Evolutionary conservation across 2,888 invertebrate genomes (phyloP), one percentile per base, ranked within the genome.

Genomic region (Philhelius pedissequus): DNA sequence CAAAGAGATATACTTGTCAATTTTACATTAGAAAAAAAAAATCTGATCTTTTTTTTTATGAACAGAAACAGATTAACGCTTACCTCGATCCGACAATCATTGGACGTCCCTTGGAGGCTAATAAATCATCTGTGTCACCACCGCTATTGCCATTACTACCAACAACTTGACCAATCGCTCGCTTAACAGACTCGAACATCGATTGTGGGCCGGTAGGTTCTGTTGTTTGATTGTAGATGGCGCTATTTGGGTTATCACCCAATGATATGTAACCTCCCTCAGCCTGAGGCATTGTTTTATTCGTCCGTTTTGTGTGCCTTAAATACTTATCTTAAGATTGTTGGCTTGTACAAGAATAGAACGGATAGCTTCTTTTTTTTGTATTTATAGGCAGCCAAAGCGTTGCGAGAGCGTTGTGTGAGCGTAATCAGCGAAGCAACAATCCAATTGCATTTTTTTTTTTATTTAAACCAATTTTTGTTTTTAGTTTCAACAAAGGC

Each of bases 141-240:
- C 86, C 30, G 54, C 64, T 58, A 74, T 87, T 88, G 66, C 86
- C 86, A 80, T 86, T 86, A 81, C 90, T 89, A 87, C 91, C 91
- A 88, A 92, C 91, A 86, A 91, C 91, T 87, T 91, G 91, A 76
- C 91, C 91, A 86, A 92, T 90, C 8, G 89, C 92, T 84, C 91
- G 89, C 87, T 91, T 91, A 73, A 92, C 88, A 74, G 91, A 90
- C 86, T 90, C 91, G 83, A 91, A 91, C 13, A 92, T 91, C 71
- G 92, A 91, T 82, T 89, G 89, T 75, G 92, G 89, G 60, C 90
- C 90, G 56, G 90, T 89, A 68, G 92, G 92, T 88, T 92, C 92
- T 89, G 92, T 92, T 87, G 92, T 92, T 84, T 91, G 89, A 87
- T 92, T 91, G 88, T 92, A 92, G 86, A 92, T 92, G 87, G 89